Percentiles rank a stretch among this genome's conserved stretches.
These are phyloP conservation scores for Trypoxylus dichotomus DNA, from an alignment of 1,140 invertebrate species.

Conservation along the genomic window DNA sequence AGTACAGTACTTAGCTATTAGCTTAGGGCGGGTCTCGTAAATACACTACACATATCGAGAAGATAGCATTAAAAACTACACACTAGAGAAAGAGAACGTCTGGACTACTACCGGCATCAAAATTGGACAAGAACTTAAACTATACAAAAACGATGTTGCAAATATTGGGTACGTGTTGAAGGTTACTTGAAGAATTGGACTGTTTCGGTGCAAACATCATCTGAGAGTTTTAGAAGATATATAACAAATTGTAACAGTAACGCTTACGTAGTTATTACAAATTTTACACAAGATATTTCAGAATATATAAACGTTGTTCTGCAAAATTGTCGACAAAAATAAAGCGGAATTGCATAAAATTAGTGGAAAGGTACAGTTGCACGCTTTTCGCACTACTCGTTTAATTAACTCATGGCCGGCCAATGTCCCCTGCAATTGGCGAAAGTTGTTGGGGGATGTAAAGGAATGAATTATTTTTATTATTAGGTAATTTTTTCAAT, in stretches of 20 bases:
- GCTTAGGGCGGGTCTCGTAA: constrained; percentile 11
- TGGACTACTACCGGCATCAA: constrained; percentile 12
- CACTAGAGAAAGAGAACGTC: constrained; percentile 29
- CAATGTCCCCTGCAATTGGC: too few species aligned
- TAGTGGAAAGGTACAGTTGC: too few species aligned
- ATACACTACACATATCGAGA: constrained; percentile 26
- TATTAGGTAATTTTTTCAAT: too few species aligned
- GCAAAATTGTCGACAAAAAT: too few species aligned
- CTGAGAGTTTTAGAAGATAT: background rate
- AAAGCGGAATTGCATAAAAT: too few species aligned
- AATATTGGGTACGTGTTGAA: background rate
- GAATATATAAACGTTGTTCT: too few species aligned
- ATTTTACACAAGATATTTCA: background rate
- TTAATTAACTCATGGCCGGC: too few species aligned
- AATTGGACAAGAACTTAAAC: background rate
- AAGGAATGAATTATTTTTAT: too few species aligned
- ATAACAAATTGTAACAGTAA: background rate
- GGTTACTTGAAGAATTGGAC: background rate
- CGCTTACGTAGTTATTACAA: background rate
- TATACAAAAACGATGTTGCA: background rate
- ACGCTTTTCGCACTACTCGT: too few species aligned
- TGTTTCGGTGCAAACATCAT: background rate
- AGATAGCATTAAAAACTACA: constrained; percentile 24
- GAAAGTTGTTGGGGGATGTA: too few species aligned
- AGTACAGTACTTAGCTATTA: constrained; percentile 21